Evolutionary conservation across 2,888 invertebrate species (phyloP).

Genomic region (Disparrhopalites patrizii): DNA sequence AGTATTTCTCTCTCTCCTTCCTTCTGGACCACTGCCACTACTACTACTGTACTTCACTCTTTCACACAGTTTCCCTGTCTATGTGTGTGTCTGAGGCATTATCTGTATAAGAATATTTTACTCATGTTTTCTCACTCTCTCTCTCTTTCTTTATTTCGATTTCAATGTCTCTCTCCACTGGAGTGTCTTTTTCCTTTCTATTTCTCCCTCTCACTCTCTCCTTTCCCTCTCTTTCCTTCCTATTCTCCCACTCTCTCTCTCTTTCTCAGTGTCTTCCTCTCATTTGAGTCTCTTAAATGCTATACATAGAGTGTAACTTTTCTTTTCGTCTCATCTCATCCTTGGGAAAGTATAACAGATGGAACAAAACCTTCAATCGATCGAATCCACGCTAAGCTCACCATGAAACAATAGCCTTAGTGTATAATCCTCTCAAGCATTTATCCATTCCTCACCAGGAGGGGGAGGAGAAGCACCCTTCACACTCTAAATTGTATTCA

Average conservation of each 20-base stretch:
- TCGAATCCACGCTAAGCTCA: constrained; percentile 42
- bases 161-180: too few species aligned
- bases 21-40: neutral
- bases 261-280: constrained; percentile 9
- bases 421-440: constrained; percentile 29
- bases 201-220: too few species aligned
- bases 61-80: neutral
- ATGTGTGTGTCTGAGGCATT: too few species aligned
- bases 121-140: too few species aligned
- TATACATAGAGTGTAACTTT: too few species aligned
- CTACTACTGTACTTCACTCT: neutral
- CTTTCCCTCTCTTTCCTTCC: constrained; percentile 5
- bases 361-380: constrained; percentile 43
- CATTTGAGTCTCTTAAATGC: too few species aligned
- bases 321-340: constrained; percentile 32
- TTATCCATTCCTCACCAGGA: constrained; percentile 22
- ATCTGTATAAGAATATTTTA: too few species aligned
- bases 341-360: constrained; percentile 43
- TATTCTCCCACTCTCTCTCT: constrained; percentile 16
- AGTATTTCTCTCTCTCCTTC: constrained; percentile 8
- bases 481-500: too few species aligned
- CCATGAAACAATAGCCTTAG: constrained; percentile 41
- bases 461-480: constrained; percentile 15
- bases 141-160: too few species aligned
- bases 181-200: too few species aligned